phyloP scores from a whole-genome alignment of 2,797 vertebrate genomes.

The Lepidocolaptes lacrymiger region DNA sequence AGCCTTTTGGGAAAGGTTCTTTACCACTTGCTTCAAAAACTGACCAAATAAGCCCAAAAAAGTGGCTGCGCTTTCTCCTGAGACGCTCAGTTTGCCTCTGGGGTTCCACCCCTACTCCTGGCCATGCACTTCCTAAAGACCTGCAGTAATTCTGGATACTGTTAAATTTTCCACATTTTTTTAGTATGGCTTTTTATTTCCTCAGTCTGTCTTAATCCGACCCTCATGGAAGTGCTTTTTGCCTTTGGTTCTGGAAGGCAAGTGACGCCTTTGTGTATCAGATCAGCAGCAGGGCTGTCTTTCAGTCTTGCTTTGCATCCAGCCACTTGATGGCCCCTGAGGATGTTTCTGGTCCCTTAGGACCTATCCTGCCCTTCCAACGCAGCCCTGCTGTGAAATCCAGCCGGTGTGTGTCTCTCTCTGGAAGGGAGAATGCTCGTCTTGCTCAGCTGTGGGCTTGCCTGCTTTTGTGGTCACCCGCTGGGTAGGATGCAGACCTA shows the following conservation, averaged over 20 bases:
- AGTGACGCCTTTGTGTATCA: not conserved
- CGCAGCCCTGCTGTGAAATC: not conserved
- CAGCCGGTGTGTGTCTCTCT: not conserved
- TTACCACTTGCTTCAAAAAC: conserved; percentile 36
- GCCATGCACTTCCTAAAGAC: not conserved
- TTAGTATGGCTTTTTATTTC: conserved; percentile 24
- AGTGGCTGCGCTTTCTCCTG: not conserved
- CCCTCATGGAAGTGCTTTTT: conserved; percentile 42
- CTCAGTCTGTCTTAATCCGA: not conserved
- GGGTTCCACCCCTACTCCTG: not conserved
- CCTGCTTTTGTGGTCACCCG: rapidly evolving
- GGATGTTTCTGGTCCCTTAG: conserved; percentile 1
- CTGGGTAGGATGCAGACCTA: not conserved
- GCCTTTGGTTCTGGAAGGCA: not conserved
- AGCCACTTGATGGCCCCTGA: conserved; percentile 12
- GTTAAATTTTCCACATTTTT: conserved; percentile 28
- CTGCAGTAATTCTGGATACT: not conserved
- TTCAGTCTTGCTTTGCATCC: not conserved
- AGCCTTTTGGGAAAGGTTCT: conserved; percentile 49
- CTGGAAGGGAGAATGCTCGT: rapidly evolving
- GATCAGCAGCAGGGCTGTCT: conserved; percentile 7
- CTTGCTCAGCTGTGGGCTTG: not conserved
- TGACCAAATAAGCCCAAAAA: conserved; percentile 18
- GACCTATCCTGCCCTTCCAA: not conserved
- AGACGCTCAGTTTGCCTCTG: not conserved